Percentiles rank a stretch among this genome's conserved stretches.
Evolutionary conservation across 2,797 vertebrate genomes (phyloP).

Genomic region (Pseudocheirus occidentalis): DNA sequence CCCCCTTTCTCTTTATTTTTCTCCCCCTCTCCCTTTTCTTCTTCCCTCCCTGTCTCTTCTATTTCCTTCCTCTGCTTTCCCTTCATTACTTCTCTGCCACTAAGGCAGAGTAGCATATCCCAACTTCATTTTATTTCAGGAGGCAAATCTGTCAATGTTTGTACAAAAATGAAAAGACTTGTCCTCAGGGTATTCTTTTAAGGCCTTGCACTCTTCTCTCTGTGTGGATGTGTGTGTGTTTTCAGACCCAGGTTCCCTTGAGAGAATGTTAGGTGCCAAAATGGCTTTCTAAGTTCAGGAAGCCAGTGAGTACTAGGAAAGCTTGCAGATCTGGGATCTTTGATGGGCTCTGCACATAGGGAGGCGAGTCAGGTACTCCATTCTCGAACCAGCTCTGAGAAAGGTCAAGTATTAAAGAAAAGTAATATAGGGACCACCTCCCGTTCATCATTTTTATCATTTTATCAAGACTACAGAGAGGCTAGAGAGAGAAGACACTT

Average conservation of each 20-base stretch:
- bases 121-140: background rate
- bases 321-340: background rate
- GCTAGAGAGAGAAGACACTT: background rate
- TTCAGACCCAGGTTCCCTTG: background rate
- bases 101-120: background rate
- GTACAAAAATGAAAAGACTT: background rate
- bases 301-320: background rate
- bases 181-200: background rate
- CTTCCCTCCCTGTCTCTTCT: background rate
- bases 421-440: background rate
- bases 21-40: background rate
- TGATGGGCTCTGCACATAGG: conserved; percentile 26
- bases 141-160: background rate
- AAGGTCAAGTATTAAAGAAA: conserved; percentile 3
- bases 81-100: background rate
- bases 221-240: background rate
- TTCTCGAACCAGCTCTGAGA: conserved; percentile 6
- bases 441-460: conserved; percentile 12
- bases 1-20: background rate
- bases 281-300: background rate
- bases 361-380: conserved; percentile 35
- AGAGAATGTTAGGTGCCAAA: background rate
- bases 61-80: background rate
- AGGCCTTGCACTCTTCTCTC: background rate
- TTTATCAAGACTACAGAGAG: conserved; percentile 33